Base-by-base conservation (phyloP, 37 sponge, comb jelly and placozoan genomes). In the Ianthella basta region DNA sequence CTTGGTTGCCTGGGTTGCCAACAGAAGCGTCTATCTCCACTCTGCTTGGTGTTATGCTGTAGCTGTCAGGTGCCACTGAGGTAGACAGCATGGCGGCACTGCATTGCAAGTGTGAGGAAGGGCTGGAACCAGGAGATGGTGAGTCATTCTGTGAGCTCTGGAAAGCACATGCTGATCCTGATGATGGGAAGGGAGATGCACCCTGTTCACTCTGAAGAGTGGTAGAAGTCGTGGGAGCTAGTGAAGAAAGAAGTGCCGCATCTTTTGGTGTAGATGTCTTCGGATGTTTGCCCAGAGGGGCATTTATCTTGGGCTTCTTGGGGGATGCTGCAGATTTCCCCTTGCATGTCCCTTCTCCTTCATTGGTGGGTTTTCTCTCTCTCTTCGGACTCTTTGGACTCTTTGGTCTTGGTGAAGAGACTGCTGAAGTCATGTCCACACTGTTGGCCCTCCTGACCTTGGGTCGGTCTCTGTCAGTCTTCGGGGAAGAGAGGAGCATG, bases 321-420 rank as follows among this genome's bases (percentile, higher is more conserved):
- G 27, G 27, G 35, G 70, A 32, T 34, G 18, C 29, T 32, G 1
- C 70, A 34, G 35, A 16, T 69, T 69, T 69, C 4, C 34, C 34
- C 8, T 69, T 69, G 34, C 35, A 1, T 32, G 35, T 2, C 12
- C 70, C 70, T 44, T 44, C 8, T 44, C 50, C 50, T 44, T 44
- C 50, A 69, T 69, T 30, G 12, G 70, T 69, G 19, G 34, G 33
- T 2, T 69, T 69, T 30, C 70, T n/a, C 6, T 69, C 70, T 18
- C 70, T 32, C 6, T 69, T 69, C 1, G 70, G 70, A 6, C 66
- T 64, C 66, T 64, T 64, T 64, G 66, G 66, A n/a, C 70, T 32
- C 34, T 69, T 69, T n/a, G 70, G 70, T 1, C 70, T 64, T 30
- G 23, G 29, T 30, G 35, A 33, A 69, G 70, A 4, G 33, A 6